phyloP scores from a whole-genome alignment of 2,113 vertebrate species.

The Oreochromis spilurus region DNA sequence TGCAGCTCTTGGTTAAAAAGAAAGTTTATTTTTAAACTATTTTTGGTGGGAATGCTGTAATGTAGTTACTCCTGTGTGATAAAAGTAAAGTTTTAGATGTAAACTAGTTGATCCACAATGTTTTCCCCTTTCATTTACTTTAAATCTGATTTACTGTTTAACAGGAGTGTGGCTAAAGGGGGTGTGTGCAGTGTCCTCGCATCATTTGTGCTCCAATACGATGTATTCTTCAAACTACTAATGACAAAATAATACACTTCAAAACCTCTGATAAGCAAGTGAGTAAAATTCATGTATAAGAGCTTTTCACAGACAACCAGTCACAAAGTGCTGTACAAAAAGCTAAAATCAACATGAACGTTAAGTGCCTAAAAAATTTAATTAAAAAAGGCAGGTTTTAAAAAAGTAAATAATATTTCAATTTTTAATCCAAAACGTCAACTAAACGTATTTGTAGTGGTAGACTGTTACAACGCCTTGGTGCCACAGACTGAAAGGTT shows the following conservation, averaged over 20 bases:
- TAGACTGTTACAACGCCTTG: accelerated
- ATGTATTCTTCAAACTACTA: not conserved
- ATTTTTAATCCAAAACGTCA: no score
- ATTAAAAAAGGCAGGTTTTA: not conserved
- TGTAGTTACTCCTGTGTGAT: not conserved
- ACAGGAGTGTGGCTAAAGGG: not conserved
- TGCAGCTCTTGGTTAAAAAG: not conserved
- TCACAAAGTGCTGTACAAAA: not conserved
- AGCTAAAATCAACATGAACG: not conserved
- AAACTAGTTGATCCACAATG: not conserved
- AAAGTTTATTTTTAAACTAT: not conserved
- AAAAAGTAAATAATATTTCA: not conserved
- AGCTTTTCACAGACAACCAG: not conserved
- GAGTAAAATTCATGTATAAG: not conserved
- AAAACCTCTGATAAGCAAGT: not conserved
- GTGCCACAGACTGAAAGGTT: not conserved
- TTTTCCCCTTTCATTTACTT: not conserved
- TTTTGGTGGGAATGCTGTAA: not conserved
- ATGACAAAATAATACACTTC: not conserved
- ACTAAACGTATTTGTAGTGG: not conserved
- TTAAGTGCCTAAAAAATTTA: not conserved
- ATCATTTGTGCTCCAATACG: not conserved
- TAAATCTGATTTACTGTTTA: not conserved
- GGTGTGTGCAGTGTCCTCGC: not conserved
- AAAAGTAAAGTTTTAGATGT: not conserved